phyloP scores from a whole-genome alignment of 2,888 invertebrate species.

The Leucophenga maculata region DNA sequence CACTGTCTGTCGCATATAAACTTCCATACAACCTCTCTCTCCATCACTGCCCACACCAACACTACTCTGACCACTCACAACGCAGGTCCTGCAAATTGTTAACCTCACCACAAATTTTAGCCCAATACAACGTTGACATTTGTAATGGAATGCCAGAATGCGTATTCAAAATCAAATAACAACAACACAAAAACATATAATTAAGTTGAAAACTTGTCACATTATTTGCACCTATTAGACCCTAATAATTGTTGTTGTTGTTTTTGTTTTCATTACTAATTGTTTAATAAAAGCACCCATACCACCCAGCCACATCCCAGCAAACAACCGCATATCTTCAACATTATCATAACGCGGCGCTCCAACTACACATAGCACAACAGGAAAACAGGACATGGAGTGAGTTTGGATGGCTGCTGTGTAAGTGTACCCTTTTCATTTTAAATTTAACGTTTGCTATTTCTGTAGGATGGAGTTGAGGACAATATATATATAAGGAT shows the following conservation, averaged over 20 bases:
- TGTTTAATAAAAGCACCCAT: conserved; percentile 47
- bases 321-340: conserved; percentile 27
- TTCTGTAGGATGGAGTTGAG: conserved; percentile 21
- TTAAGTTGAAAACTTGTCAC: conserved; percentile 3
- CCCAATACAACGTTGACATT: neutral
- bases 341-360: conserved; percentile 7
- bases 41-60: too few species aligned
- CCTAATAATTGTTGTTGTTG: conserved; percentile 59
- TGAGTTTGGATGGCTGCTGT: neutral
- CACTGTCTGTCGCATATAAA: neutral
- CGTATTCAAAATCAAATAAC: neutral
- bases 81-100: neutral
- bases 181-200: neutral
- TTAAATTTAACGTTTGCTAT: conserved; percentile 32
- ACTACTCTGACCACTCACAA: neutral
- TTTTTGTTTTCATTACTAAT: conserved; percentile 55
- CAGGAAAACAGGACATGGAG: neutral
- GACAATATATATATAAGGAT: conserved; percentile 19
- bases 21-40: neutral
- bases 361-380: too few species aligned
- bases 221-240: conserved; percentile 25
- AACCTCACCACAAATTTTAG: neutral
- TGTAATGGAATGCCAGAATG: neutral
- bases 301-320: neutral
- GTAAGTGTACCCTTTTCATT: conserved; percentile 32